Conservation (phyloP, 2,797 vertebrate species). For the Gila robusta region DNA sequence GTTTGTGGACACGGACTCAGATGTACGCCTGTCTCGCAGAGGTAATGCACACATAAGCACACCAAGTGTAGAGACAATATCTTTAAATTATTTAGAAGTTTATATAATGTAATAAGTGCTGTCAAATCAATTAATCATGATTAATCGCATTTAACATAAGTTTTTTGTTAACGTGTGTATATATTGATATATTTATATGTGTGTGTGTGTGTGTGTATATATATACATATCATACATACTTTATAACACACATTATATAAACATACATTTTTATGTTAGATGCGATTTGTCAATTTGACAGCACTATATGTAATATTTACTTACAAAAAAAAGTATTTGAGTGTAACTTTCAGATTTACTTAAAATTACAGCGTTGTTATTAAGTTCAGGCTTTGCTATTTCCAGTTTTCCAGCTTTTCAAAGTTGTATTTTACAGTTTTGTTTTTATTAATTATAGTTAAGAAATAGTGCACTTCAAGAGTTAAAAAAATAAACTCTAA, state of each 20-base stretch:
- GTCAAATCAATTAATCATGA: too few species aligned
- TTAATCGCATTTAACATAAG: too few species aligned
- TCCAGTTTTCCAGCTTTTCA: background rate
- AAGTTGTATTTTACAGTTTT: background rate
- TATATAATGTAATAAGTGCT: too few species aligned
- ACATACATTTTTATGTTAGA: too few species aligned
- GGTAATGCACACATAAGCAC: constrained; percentile 71
- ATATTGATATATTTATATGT: too few species aligned
- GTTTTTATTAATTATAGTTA: background rate
- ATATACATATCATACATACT: too few species aligned
- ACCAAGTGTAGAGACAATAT: background rate
- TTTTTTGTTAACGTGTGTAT: too few species aligned
- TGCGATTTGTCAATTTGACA: too few species aligned
- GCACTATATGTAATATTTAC: too few species aligned
- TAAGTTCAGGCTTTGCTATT: background rate
- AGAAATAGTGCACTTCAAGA: background rate
- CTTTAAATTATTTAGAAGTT: background rate
- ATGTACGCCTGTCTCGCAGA: constrained; percentile 92
- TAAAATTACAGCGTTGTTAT: background rate
- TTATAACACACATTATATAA: too few species aligned
- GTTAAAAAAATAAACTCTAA: background rate
- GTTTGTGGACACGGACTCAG: constrained; percentile 97
- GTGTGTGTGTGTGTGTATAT: too few species aligned
- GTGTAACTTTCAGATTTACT: background rate
- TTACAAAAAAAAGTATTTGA: background rate